Conservation (phyloP, 2,113 vertebrate genomes). For the Petroica traversi region DNA sequence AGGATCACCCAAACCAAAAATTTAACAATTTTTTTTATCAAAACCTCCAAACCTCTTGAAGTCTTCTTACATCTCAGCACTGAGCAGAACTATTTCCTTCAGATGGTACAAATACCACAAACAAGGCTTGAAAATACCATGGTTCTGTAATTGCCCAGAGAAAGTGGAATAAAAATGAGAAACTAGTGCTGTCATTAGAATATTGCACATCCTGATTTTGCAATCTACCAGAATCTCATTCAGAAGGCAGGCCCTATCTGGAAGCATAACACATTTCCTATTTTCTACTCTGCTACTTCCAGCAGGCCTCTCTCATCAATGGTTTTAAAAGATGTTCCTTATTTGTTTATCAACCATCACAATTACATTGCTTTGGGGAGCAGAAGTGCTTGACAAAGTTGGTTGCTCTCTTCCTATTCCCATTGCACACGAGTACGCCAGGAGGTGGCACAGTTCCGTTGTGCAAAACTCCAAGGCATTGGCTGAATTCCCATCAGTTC, state of each 20-base stretch:
- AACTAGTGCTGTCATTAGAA: not conserved
- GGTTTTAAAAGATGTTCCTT: not conserved
- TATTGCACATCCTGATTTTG: not conserved
- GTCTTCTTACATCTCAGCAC: not conserved
- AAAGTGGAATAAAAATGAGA: not conserved
- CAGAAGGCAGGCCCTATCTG: not conserved
- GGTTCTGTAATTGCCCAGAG: not conserved
- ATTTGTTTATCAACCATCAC: not conserved
- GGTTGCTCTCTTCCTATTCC: not conserved
- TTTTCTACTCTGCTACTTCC: not conserved
- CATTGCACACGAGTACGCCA: not conserved
- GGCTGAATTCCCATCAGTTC: not conserved
- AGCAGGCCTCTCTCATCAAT: not conserved
- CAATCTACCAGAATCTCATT: not conserved
- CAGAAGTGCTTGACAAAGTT: not conserved
- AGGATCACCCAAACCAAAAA: not conserved
- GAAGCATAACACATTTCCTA: not conserved
- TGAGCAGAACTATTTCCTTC: not conserved
- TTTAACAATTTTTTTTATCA: not conserved
- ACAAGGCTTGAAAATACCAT: not conserved
- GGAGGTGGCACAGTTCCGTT: not conserved
- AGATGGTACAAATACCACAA: not conserved
- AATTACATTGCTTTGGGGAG: not conserved
- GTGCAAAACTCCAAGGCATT: not conserved
- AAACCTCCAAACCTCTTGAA: not conserved